phyloP scores from a whole-genome alignment of 1,140 invertebrate genomes.

The Oreohelix idahoensis region DNA sequence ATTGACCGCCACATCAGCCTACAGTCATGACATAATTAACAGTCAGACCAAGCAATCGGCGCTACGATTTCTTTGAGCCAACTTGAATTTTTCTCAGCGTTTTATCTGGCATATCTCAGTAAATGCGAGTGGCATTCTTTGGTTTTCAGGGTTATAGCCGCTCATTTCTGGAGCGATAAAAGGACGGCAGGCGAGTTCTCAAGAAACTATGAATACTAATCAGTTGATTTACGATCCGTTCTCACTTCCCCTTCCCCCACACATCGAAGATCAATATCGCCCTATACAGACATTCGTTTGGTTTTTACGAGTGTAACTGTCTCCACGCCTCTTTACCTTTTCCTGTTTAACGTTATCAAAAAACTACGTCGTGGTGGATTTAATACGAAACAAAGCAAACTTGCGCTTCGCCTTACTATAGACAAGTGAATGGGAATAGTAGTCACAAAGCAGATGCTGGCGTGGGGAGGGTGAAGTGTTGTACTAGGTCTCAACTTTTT shows the following conservation, averaged over 20 bases:
- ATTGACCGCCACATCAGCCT: not conserved
- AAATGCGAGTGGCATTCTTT: constrained; percentile 3
- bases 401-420: too few relatives aligned
- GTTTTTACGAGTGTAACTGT: not conserved
- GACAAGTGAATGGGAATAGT: too few relatives aligned
- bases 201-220: constrained; percentile 15
- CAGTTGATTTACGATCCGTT: not conserved
- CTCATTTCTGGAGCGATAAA: not conserved
- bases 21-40: constrained; percentile 10
- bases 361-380: too few relatives aligned
- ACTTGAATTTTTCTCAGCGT: not conserved
- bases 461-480: too few relatives aligned
- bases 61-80: not conserved
- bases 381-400: too few relatives aligned
- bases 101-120: not conserved
- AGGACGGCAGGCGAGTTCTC: not conserved
- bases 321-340: too few relatives aligned
- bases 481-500: too few relatives aligned
- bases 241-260: not conserved
- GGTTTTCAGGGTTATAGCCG: not conserved
- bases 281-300: not conserved
- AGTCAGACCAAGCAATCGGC: not conserved
- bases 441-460: too few relatives aligned
- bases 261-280: not conserved
- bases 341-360: too few relatives aligned